A percentile compares a stretch with the other conserved stretches of the same genome.
Conservation (phyloP, 2,113 vertebrate genomes). For the Electrona antarctica region DNA sequence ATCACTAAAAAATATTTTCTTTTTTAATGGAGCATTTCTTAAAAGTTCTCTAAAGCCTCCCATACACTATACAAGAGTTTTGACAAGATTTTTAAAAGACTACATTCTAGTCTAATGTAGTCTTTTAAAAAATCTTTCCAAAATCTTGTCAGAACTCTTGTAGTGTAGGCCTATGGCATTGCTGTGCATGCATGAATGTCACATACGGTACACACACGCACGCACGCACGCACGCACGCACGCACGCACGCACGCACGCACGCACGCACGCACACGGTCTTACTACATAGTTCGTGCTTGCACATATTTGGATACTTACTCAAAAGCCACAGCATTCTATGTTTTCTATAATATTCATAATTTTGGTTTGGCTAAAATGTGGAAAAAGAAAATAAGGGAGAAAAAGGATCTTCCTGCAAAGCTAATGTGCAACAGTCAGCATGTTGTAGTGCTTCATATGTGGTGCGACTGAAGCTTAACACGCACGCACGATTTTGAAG, state of each 20-base stretch:
- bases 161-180: too few species aligned
- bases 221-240: background rate
- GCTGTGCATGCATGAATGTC: too few species aligned
- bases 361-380: slow-evolving; percentile 71
- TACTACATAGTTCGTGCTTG: slow-evolving; percentile 39
- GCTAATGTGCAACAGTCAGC: slow-evolving; percentile 64
- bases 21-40: too few species aligned
- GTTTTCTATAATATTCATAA: slow-evolving; percentile 75
- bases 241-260: too few species aligned
- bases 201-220: background rate
- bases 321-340: slow-evolving; percentile 67
- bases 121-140: too few species aligned
- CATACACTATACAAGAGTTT: too few species aligned
- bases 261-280: slow-evolving; percentile 2
- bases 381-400: slow-evolving; percentile 51
- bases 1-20: too few species aligned
- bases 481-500: slow-evolving; percentile 6
- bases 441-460: slow-evolving; percentile 58
- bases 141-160: too few species aligned
- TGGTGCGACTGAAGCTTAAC: slow-evolving; percentile 44
- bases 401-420: slow-evolving; percentile 42
- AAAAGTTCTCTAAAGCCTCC: too few species aligned
- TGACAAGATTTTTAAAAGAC: too few species aligned
- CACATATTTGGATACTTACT: slow-evolving; percentile 65
- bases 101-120: too few species aligned